Evolutionary conservation across 2,797 vertebrate species (phyloP), one percentile per base, ranked within the genome.

Genomic region (Enteromius afrohamiltoni): DNA sequence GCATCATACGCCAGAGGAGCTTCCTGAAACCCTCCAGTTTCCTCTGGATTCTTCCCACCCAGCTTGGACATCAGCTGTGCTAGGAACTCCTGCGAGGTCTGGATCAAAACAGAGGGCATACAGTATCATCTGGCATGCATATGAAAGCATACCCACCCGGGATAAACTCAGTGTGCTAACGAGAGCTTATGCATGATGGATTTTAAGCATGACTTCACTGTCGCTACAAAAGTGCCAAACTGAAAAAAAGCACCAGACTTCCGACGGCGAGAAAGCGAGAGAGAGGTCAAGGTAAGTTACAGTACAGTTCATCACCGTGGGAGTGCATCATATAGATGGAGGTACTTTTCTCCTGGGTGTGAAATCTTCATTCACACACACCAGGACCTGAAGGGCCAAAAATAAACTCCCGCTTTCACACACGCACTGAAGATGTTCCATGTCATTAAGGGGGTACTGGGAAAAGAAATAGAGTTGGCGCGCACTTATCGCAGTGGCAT

Each of bases 31-130:
- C 97, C 97, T 0, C 97, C 97, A 0, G 97, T 98, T 91, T 97
- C 97, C 90, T 99, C 97, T 0, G 97, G 96, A 88, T 96, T 95
- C 91, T 93, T 97, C 1, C 96, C 96, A 0, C 96, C 96, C n/a
- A 99, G 89, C 9, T 96, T 92, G 34, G 95, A 96, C 93, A 96
- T 96, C 89, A 99, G 90, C 90, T 97, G 95, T 0, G 94, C 93
- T 6, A 97, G 92, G 87, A 99, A 99, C 88, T 99, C 97, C 90
- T 99, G 96, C 0, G 97, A 98, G 0, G 97, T 99, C 97, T 99
- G 89, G 0, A 69, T 81, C 82, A 16, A 23, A 69, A 45, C 1
- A 83, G 19, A 73, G 19, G 55, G 60, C n/a, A 79, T 74, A 90
- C 6, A 16, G 73, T 42, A 21, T 83, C 75, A 83, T 71, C 79